These are phyloP conservation scores for Pristionchus entomophagus DNA, from an alignment of 2,888 invertebrate species.

Conservation along the genomic window DNA sequence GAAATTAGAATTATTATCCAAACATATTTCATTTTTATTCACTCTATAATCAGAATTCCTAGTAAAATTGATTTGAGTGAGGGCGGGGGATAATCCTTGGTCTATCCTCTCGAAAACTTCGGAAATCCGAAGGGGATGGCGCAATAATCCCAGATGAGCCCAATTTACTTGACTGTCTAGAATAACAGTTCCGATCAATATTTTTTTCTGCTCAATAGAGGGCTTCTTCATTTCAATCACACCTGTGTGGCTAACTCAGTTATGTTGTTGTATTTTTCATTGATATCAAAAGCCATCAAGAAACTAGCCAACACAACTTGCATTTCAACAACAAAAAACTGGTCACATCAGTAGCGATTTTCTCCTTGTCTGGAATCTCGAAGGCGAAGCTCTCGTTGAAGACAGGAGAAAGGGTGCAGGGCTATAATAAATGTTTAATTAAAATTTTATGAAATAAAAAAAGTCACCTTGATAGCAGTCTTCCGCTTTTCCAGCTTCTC, in stretches of 20 bases:
- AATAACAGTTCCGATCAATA: neutral
- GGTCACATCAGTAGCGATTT: conserved; percentile 61
- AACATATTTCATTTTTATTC: neutral
- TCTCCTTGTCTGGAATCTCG: conserved; percentile 67
- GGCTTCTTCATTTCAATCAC: neutral
- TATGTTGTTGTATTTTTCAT: too few relatives aligned
- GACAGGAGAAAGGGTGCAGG: conserved; percentile 65
- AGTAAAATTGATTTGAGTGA: neutral
- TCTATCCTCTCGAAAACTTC: neutral
- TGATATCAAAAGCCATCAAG: too few relatives aligned
- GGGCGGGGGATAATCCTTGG: neutral
- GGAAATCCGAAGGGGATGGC: neutral
- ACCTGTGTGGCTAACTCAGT: too few relatives aligned
- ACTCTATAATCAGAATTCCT: neutral
- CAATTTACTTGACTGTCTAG: neutral
- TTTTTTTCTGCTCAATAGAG: neutral
- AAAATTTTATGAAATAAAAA: too few relatives aligned
- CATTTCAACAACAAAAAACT: too few relatives aligned
- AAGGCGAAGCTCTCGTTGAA: conserved; percentile 76
- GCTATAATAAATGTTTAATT: too few relatives aligned
- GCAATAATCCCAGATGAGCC: conserved; percentile 3
- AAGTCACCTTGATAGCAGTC: conserved; percentile 75
- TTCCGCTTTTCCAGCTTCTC: conserved; percentile 75
- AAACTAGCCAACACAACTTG: too few relatives aligned
- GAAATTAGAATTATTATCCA: neutral